Conservation (phyloP, 1,140 invertebrate genomes). For the Conus betulinus region DNA sequence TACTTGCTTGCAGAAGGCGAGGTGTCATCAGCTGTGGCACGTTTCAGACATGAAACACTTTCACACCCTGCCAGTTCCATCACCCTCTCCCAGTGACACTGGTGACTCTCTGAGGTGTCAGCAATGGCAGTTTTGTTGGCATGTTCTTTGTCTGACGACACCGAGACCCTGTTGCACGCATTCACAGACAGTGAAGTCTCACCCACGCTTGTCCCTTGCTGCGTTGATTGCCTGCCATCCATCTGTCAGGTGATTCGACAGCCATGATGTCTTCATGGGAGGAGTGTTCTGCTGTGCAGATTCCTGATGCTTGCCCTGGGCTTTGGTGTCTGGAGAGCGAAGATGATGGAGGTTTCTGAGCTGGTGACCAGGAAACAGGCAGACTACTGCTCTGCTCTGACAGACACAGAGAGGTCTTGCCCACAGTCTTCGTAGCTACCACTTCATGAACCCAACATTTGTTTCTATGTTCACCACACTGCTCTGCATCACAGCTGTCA, state of each 20-base stretch:
- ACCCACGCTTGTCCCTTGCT: neutral
- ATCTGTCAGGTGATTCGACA: neutral
- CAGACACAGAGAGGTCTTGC: too few relatives aligned
- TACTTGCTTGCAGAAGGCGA: neutral
- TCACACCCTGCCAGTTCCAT: neutral
- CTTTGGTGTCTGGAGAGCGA: neutral
- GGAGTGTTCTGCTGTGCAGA: neutral
- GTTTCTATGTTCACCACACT: neutral
- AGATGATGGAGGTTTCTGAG: neutral
- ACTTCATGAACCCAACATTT: neutral
- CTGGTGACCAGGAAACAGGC: neutral
- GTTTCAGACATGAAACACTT: neutral
- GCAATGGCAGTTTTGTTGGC: constrained; percentile 15
- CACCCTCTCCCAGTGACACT: neutral
- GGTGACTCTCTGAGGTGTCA: neutral
- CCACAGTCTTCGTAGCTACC: neutral
- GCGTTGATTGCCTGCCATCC: neutral
- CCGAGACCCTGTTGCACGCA: neutral
- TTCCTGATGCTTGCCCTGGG: neutral
- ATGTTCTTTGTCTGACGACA: constrained; percentile 12
- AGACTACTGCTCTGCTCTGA: neutral
- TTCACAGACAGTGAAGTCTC: neutral
- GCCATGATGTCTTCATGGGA: neutral
- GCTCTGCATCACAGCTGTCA: neutral
- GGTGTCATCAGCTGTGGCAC: neutral